Base-by-base conservation (phyloP, 2,888 invertebrate genomes). In the Meghimatium bilineatum region DNA sequence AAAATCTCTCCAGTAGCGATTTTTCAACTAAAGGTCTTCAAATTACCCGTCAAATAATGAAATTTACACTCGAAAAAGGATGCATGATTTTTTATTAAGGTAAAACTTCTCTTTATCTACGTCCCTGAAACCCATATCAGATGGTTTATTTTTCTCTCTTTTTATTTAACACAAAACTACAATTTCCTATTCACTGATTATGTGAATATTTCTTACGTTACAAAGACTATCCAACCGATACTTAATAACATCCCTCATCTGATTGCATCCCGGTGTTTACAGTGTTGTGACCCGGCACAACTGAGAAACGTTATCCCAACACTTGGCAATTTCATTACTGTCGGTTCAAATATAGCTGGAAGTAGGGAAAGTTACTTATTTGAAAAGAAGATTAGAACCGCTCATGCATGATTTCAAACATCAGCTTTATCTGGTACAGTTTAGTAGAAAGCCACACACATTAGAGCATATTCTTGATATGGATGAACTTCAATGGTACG, bases 341-440 rank as follows among this genome's bases (percentile, higher is more conserved):
- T 12, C 29, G 72, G 72, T 72, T 44, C 72, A 38, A 10, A n/a
- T 72, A 5, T 44, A 26, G 44, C n/a, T 44, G 12, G 44, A n/a
- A 10, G 34, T 44, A n/a, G 3, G 72, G 6, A 14, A 44, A 44
- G 14, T 72, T 72, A 14, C 38, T 71, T 44, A 17, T 72, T 38
- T 72, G 26, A n/a, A 49, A 44, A 72, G 49, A 44, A 72, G 72
- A 72, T 72, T 72, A 72, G 44, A 72, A 72, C 20, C 49, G 44
- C n/a, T n/a, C 44, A 72, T 44, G 72, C 72, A 49, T 72, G n/a
- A n/a, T n/a, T 17, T 32, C 32, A 66, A 66, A 2, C 66, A 6
- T n/a, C 60, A 23, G n/a, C 60, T 63, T 63, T n/a, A n/a, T 63
- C 60, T 2, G 60, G 60, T 63, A n/a, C n/a, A 17, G 56, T n/a